These are phyloP conservation scores for Parambassis ranga DNA, from an alignment of 2,797 vertebrate species.

Conservation along the genomic window DNA sequence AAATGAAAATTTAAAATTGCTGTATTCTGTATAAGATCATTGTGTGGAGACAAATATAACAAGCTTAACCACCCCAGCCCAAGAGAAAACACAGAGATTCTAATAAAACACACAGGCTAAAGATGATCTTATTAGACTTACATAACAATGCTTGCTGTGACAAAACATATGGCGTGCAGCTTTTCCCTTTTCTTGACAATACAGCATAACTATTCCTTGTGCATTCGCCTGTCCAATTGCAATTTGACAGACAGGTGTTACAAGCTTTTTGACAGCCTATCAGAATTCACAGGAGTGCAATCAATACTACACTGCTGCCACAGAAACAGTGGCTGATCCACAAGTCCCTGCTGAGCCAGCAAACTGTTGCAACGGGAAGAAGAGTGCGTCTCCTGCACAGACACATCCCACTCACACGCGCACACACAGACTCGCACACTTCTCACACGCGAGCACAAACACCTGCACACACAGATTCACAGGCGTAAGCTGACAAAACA, in stretches of 20 bases:
- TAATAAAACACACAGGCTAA: neutral
- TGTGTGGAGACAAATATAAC: constrained; percentile 17
- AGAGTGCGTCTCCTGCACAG: constrained; percentile 34
- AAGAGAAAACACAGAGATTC: neutral
- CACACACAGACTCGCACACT: neutral
- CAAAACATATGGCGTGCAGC: neutral
- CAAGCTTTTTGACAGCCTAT: constrained; percentile 56
- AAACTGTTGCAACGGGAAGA: constrained; percentile 60
- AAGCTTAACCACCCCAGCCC: neutral
- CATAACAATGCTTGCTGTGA: constrained; percentile 1
- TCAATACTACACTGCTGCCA: constrained; percentile 56
- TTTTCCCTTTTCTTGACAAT: neutral
- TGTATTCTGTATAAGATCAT: constrained; percentile 4
- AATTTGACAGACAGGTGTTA: constrained; percentile 56
- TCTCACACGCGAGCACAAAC: neutral
- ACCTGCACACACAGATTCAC: constrained; percentile 29
- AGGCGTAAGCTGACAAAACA: constrained; percentile 37
- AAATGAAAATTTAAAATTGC: constrained; percentile 26
- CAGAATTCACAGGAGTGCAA: constrained; percentile 60
- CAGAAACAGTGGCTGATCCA: constrained; percentile 57
- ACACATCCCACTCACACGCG: constrained; percentile 24
- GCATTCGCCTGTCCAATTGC: constrained; percentile 11
- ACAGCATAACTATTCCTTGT: constrained; percentile 1
- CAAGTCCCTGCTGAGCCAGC: constrained; percentile 66
- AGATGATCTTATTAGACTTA: neutral